Conservation (phyloP, 2,113 vertebrate species). For the Psittacula cyanocephala region DNA sequence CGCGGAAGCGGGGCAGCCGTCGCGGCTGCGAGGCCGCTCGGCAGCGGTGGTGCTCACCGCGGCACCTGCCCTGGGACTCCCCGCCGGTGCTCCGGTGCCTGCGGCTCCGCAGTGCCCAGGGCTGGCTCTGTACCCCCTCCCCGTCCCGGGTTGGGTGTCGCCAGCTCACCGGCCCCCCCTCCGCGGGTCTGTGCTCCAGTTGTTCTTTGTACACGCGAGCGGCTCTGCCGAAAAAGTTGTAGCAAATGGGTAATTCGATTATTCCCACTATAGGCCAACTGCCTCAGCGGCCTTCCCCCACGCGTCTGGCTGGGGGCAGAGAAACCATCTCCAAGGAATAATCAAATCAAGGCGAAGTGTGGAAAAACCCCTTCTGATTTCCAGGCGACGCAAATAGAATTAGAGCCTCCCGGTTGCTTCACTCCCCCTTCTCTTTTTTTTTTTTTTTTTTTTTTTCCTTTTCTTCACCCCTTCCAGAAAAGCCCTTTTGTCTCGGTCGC, state of each 20-base stretch:
- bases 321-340: slow-evolving; percentile 91
- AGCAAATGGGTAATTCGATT: slow-evolving; percentile 99
- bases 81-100: slow-evolving; percentile 30
- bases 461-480: slow-evolving; percentile 67
- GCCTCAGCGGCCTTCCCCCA: slow-evolving; percentile 94
- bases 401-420: slow-evolving; percentile 82
- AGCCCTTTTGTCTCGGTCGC: slow-evolving; percentile 80
- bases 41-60: neutral
- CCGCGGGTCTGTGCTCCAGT: slow-evolving; percentile 78
- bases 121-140: neutral
- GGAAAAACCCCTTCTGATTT: slow-evolving; percentile 95
- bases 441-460: neutral
- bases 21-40: neutral
- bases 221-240: slow-evolving; percentile 88
- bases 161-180: neutral
- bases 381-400: slow-evolving; percentile 97
- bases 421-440: neutral
- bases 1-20: too few species aligned
- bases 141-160: neutral
- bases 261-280: slow-evolving; percentile 95
- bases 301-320: slow-evolving; percentile 89
- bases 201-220: slow-evolving; percentile 93
- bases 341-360: slow-evolving; percentile 98
- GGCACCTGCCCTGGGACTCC: neutral
- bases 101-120: slow-evolving; percentile 42